Evolutionary conservation across 2,888 invertebrate species (phyloP), one percentile per base, ranked within the genome.

Genomic region (Smittia aterrima): DNA sequence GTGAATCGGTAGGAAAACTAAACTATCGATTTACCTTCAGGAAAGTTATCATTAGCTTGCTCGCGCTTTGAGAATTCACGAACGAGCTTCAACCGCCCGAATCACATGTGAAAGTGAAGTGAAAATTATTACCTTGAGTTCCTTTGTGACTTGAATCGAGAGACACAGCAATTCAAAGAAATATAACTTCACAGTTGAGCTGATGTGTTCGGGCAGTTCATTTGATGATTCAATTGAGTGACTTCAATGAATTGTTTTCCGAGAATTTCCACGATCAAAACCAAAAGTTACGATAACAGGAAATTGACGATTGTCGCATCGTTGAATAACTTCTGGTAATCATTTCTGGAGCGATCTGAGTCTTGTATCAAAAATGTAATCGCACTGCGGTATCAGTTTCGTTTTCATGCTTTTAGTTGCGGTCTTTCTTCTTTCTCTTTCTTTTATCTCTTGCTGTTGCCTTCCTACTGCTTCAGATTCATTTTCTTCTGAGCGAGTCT

Each of bases 331-430:
- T 32, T 32, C 32, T 32, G 32, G 32, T 32, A 9, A 32, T 32
- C 32, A 32, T 32, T 32, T 32, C 16, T 47, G 47, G 47, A 47
- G 47, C 47, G 11, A 47, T 47, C n/a, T 47, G 7, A 6, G 11
- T 47, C 47, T 47, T 11, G 47, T 47, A 6, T n/a, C n/a, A 11
- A 47, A 47, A 16, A 47, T 24, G 20, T 58, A 18, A 38, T 38
- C 4, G 22, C 11, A 16, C 1, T 67, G 22, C 25, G 40, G 27
- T 53, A 70, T 70, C 70, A 70, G 27, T 70, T 54, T 70, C 70
- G 27, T 27, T 70, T 70, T 54, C 70, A 53, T 53, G 54, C 70
- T 20, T 2, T 64, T 64, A 22, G 20, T 54, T 67, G 67, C 24
- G 67, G 41, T 67, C 67, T 41, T 40, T 40, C 41, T 53, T 54